Conservation (phyloP, 2,113 vertebrate species). For the Rhinolophus ferrumequinum region DNA sequence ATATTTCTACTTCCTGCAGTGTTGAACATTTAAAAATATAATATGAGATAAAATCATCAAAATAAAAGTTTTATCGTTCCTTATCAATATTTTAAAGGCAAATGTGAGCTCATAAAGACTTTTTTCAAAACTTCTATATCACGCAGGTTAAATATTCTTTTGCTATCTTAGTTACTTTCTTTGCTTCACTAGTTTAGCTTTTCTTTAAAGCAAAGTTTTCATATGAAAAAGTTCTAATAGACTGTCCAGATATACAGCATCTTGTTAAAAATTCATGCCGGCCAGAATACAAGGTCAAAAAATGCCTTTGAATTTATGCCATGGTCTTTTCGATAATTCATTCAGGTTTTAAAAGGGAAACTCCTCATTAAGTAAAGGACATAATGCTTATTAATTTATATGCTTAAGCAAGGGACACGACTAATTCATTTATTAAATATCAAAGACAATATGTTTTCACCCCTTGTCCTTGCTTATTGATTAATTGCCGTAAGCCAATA, state of each 20-base stretch:
- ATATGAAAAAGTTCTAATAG: slow-evolving; percentile 83
- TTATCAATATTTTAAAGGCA: slow-evolving; percentile 81
- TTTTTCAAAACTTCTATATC: slow-evolving; percentile 73
- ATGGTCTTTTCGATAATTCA: slow-evolving; percentile 88
- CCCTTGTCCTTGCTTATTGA: slow-evolving; percentile 83
- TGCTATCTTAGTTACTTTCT: slow-evolving; percentile 73
- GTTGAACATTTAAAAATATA: slow-evolving; percentile 69
- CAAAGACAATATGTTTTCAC: slow-evolving; percentile 86
- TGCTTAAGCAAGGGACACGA: slow-evolving; percentile 80
- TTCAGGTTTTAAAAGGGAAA: slow-evolving; percentile 88
- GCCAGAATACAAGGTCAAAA: slow-evolving; percentile 87
- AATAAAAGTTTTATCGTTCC: slow-evolving; percentile 73
- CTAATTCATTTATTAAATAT: slow-evolving; percentile 89
- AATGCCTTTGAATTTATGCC: slow-evolving; percentile 89
- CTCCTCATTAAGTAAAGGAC: slow-evolving; percentile 85
- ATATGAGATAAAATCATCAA: slow-evolving; percentile 78
- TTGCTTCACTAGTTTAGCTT: slow-evolving; percentile 72
- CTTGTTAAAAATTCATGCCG: slow-evolving; percentile 89
- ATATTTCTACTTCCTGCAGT: slow-evolving; percentile 56
- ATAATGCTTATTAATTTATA: slow-evolving; percentile 89
- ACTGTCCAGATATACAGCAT: slow-evolving; percentile 84
- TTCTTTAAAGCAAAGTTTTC: slow-evolving; percentile 70
- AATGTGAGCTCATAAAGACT: slow-evolving; percentile 63
- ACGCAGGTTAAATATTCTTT: slow-evolving; percentile 77
- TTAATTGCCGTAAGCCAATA: slow-evolving; percentile 80